Evolutionary conservation across 2,888 invertebrate species (phyloP).

Genomic region (Trisateles emortualis): DNA sequence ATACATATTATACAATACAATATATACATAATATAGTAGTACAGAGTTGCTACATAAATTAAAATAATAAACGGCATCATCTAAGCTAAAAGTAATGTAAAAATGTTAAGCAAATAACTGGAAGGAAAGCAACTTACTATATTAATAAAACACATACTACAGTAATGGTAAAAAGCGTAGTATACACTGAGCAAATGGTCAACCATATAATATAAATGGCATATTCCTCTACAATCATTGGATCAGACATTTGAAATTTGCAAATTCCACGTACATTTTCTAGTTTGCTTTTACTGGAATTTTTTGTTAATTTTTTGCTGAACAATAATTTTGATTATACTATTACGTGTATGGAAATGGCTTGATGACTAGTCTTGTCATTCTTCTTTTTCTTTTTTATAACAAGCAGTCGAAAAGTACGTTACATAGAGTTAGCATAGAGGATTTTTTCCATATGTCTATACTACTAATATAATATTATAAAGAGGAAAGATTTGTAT

Average conservation of each 20-base stretch:
- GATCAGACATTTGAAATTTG: slow-evolving; percentile 65
- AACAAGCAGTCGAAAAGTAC: no score
- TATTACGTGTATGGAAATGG: slow-evolving; percentile 1
- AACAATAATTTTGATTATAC: slow-evolving; percentile 4
- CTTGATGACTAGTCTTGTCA: slow-evolving; percentile 9
- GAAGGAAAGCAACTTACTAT: slow-evolving; percentile 60
- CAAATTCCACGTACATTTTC: slow-evolving; percentile 18
- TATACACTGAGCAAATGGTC: slow-evolving; percentile 65
- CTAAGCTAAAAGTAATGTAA: no score
- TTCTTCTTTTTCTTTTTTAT: no score
- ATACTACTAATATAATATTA: no score
- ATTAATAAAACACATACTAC: slow-evolving; percentile 65
- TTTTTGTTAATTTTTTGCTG: neutral
- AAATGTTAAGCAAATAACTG: neutral
- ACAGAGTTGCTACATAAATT: no score
- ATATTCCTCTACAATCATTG: slow-evolving; percentile 59
- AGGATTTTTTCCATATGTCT: no score
- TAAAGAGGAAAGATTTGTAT: no score
- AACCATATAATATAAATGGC: slow-evolving; percentile 66
- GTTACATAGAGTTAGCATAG: no score
- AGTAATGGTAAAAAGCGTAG: slow-evolving; percentile 64
- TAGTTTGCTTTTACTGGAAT: slow-evolving; percentile 14
- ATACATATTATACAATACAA: neutral
- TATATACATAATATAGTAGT: no score
- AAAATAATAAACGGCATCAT: no score